Conservation (phyloP, 2,113 vertebrate genomes). For the Cyprinodon brontotheroides region DNA sequence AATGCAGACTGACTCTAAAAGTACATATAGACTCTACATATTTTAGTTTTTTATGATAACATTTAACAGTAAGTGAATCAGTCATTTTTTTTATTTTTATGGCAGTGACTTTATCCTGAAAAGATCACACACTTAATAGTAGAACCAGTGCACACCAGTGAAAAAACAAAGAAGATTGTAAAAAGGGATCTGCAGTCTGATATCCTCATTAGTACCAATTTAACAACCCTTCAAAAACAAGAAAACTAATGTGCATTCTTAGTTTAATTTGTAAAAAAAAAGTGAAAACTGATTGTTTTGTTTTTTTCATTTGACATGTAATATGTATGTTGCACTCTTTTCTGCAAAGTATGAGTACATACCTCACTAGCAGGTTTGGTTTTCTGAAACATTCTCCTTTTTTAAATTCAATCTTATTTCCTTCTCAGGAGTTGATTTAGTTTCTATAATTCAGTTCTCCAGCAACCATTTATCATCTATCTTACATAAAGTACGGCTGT, state of each 20-base stretch:
- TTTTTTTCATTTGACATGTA: neutral
- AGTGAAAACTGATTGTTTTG: neutral
- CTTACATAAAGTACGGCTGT: neutral
- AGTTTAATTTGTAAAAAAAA: neutral
- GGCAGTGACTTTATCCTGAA: too few species aligned
- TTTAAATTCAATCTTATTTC: neutral
- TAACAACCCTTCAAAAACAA: neutral
- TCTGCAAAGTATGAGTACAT: neutral
- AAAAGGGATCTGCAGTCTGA: neutral
- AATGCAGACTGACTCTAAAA: too few species aligned
- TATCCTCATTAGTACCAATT: neutral
- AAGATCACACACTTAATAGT: too few species aligned
- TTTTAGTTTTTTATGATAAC: too few species aligned
- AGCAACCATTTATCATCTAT: neutral
- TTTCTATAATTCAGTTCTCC: neutral
- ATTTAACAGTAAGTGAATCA: neutral
- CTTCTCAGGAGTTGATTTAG: neutral
- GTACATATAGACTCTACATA: too few species aligned
- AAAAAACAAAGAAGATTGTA: neutral
- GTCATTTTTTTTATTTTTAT: neutral
- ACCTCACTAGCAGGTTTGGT: neutral
- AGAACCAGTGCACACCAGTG: too few species aligned
- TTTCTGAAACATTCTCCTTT: neutral
- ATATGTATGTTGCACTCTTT: neutral
- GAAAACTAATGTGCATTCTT: neutral